Base-by-base conservation (phyloP, 2,113 vertebrate genomes). In the Ellobius talpinus region DNA sequence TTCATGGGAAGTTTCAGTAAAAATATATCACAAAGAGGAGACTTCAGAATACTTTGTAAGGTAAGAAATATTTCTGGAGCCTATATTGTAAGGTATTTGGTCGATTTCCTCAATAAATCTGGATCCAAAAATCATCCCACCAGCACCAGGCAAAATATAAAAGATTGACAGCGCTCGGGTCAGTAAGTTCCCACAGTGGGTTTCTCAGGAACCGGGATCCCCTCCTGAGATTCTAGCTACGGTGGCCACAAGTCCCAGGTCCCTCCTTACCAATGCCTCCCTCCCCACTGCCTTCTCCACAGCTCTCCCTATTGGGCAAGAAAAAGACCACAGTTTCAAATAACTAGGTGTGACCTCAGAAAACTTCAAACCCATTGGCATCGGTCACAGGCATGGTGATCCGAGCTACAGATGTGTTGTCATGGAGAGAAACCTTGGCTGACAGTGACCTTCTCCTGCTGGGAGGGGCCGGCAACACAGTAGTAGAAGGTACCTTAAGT, bases 371-470 rank as follows among this genome's bases (percentile, higher is more conserved):
- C 2, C 14, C 16, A 3, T 2, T 31, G 5, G 26, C 29, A 7
- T 61, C 2, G 1, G 55, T 24, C 63, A 3, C 19, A 0, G 19
- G 16, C n/a, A 9, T 0, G 0, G 76, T 9, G n/a, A 63, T 23
- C n/a, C 52, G 50, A n/a, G 36, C 8, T 65, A 66, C 16, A 0
- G 63, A 45, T 9, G 12, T 14, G 16, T 39, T 90, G n/a, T 50
- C 55, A 10, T 26, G 17, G 55, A 19, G n/a, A 16, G 19, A 17
- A 47, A 36, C 19, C 1, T 0, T 1, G 33, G 10, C 52, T 24
- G 12, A 3, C 1, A 16, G 11, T 55, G 29, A 31, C 33, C 63
- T 72, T 12, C 74, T 63, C 63, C 26, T 11, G 3, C 0, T 10
- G 6, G 45, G 39, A 45, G 19, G 1, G 47, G 23, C 6, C 5